Evolutionary conservation across 2,888 invertebrate genomes (phyloP), one percentile per base, ranked within the genome.

Genomic region (Dicyrtomina minuta): DNA sequence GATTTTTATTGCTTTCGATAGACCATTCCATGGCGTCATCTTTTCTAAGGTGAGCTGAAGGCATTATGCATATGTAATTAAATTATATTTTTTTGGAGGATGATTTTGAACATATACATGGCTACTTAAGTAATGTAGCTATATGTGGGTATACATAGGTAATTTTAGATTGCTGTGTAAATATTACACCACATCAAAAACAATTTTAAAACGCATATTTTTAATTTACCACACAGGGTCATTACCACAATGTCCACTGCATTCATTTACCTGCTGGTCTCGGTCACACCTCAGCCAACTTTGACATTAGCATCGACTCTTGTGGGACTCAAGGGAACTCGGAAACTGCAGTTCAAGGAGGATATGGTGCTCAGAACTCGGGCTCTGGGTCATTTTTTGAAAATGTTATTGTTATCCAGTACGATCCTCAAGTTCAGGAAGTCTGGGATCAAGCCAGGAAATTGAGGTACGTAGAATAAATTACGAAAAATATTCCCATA

Each of bases 401-500:
- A 83, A 95, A 95, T 79, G 93, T 93, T 60, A 92, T 95, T 78
- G 93, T 95, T 17, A 89, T 95, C 70, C 95, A 94, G 80, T 95
- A 94, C 80, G 95, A 95, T 82, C 71, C 77, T 22, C 90, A 91
- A 84, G 93, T 95, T 0, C 94, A 95, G 83, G 95, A 95, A 83
- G 93, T 93, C 1, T 95, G 95, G 95, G 95, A 95, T 84, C 93
- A 94, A 82, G 95, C 95, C 0, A 85, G 95, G 65, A 94, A 94
- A 81, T 81, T 95, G 26, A 87, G 67, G 67, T 60, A 67, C 15
- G 33, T 26, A 3, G 5, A n/a, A 33, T 10, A 24, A 5, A 27
- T 56, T n/a, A 12, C 3, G 56, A 33, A 56, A 33, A 5, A 8
- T 46, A 20, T 46, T 20, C 10, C 20, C 20, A 44, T 39, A 12